phyloP scores from a whole-genome alignment of 2,113 vertebrate species.

The Pterophyllum scalare region DNA sequence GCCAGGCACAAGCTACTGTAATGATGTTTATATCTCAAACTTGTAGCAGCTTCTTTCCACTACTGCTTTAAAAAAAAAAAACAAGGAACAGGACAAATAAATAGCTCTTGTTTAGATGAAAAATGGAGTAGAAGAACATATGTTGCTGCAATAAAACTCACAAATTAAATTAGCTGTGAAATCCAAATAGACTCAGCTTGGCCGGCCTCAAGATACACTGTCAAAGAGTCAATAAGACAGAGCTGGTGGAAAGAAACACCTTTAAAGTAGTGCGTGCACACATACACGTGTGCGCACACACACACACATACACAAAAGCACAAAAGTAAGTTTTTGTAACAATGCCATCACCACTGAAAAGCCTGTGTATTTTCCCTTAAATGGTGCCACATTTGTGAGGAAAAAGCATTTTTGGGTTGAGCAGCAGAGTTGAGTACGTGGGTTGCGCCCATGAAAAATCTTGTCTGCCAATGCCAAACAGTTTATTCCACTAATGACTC shows the following conservation, averaged over 20 bases:
- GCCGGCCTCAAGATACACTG: not conserved
- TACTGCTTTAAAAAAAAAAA: no score
- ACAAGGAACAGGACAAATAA: not conserved
- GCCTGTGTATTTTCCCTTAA: no score
- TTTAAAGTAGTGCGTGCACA: not conserved
- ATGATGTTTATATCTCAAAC: not conserved
- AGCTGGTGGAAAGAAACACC: not conserved
- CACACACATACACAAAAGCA: no score
- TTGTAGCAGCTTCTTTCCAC: not conserved
- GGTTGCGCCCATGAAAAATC: no score
- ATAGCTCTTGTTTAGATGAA: not conserved
- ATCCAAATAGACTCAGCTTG: conserved; percentile 1
- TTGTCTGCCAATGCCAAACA: no score
- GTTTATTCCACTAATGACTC: no score
- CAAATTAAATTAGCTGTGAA: conserved; percentile 23
- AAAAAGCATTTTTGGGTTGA: no score
- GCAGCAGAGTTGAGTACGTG: no score
- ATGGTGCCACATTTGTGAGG: no score
- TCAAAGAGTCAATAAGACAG: not conserved
- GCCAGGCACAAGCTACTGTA: not conserved
- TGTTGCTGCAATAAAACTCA: not conserved
- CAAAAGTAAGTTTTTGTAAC: no score
- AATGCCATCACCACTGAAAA: no score
- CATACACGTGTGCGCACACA: no score
- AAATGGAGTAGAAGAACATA: conserved; percentile 6